These are phyloP conservation scores for Holacanthella duospinosa DNA, from an alignment of 2,888 invertebrate species.

Conservation along the genomic window DNA sequence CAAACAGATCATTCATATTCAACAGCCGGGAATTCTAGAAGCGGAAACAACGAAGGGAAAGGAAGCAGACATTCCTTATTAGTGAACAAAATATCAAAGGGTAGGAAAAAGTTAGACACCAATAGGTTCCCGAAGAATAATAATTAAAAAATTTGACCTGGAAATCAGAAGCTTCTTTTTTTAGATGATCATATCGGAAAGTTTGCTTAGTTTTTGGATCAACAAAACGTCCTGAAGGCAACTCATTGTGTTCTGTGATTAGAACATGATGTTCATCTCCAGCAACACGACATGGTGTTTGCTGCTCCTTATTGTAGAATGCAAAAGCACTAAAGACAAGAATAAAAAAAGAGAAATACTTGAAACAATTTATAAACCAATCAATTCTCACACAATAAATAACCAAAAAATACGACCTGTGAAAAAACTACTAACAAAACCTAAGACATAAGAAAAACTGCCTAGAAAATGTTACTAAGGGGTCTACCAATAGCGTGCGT, in stretches of 20 bases:
- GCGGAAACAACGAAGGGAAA: too few species aligned
- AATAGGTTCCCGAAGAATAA: too few species aligned
- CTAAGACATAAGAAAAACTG: too few species aligned
- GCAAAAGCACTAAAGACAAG: conserved; percentile 62
- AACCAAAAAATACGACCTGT: too few species aligned
- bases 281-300: conserved; percentile 91
- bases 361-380: conserved; percentile 1
- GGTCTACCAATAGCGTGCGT: too few species aligned
- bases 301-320: conserved; percentile 98
- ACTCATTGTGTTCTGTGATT: conserved; percentile 94
- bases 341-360: conserved; percentile 1
- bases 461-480: too few species aligned
- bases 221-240: conserved; percentile 84
- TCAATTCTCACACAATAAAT: background rate
- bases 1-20: too few species aligned
- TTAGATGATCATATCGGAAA: conserved; percentile 93
- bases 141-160: conserved; percentile 48
- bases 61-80: too few species aligned
- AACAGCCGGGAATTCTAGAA: too few species aligned
- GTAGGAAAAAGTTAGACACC: too few species aligned
- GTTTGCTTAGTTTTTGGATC: conserved; percentile 90
- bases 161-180: conserved; percentile 90
- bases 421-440: background rate
- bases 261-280: conserved; percentile 78
- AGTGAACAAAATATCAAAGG: too few species aligned